Conservation (phyloP, 2,797 vertebrate genomes). For the Clamator glandarius region DNA sequence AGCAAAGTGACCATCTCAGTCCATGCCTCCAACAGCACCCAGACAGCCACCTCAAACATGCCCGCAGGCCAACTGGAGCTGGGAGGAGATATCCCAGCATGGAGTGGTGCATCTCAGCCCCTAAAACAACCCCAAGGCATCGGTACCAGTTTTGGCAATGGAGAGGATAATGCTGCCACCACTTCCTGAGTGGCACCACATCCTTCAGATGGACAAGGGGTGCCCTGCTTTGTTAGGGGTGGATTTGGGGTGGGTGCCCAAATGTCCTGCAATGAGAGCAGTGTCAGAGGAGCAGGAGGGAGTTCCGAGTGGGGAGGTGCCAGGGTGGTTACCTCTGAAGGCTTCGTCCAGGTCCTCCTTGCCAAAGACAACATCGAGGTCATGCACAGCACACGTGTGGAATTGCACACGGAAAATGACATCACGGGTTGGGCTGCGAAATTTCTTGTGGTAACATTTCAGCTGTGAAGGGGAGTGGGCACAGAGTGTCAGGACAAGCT, state of each 20-base stretch:
- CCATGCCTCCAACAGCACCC: not conserved
- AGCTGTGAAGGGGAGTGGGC: slow-evolving; percentile 73
- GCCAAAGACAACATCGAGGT: slow-evolving; percentile 91
- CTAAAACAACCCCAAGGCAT: not conserved
- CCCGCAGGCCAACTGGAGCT: not conserved
- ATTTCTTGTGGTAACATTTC: slow-evolving; percentile 98
- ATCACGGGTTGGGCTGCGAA: slow-evolving; percentile 88
- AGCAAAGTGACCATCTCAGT: not conserved
- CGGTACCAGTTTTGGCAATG: not conserved
- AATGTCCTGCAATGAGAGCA: not conserved
- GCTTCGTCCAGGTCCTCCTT: slow-evolving; percentile 96
- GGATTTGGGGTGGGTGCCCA: not conserved
- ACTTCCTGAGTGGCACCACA: not conserved
- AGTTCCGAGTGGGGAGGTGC: not conserved
- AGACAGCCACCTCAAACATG: not conserved
- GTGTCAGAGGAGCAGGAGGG: not conserved
- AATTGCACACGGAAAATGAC: slow-evolving; percentile 97
- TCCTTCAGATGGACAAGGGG: not conserved
- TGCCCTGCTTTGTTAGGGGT: accelerated
- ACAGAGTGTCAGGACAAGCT: not conserved
- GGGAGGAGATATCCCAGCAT: not conserved
- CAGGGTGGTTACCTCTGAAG: slow-evolving; percentile 84
- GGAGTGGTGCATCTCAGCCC: not conserved
- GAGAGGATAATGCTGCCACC: not conserved
- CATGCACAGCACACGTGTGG: slow-evolving; percentile 95